phyloP scores from a whole-genome alignment of 1,140 invertebrate genomes.

The Coboldia fuscipes region DNA sequence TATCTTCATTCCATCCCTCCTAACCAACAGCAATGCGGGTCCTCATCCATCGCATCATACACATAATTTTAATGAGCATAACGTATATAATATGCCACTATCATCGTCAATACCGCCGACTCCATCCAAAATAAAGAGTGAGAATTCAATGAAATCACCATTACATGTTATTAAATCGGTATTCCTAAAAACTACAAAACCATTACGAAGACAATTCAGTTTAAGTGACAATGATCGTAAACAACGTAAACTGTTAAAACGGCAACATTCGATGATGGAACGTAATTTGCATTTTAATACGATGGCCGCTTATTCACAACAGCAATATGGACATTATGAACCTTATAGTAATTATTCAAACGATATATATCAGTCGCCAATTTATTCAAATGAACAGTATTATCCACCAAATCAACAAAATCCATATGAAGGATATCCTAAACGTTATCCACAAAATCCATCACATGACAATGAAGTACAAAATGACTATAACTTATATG shows the following conservation, averaged over 20 bases:
- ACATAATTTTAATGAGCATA: background rate
- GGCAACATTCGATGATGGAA: conserved; percentile 20
- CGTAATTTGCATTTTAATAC: conserved; percentile 6
- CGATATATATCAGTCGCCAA: conserved; percentile 1
- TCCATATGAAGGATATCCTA: background rate
- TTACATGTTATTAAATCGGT: conserved; percentile 17
- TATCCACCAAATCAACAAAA: background rate
- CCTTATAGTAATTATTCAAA: conserved; percentile 6
- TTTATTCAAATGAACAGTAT: conserved; percentile 1
- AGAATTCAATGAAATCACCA: conserved; percentile 17
- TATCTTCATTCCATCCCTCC: background rate
- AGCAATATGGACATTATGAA: background rate
- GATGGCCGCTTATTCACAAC: background rate
- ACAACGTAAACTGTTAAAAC: conserved; percentile 11
- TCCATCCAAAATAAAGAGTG: conserved; percentile 17
- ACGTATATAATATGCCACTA: background rate
- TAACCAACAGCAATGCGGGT: background rate
- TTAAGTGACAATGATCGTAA: conserved; percentile 18
- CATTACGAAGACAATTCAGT: conserved; percentile 17
- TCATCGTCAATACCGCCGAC: conserved; percentile 9
- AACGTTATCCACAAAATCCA: background rate
- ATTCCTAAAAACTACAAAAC: conserved; percentile 15
- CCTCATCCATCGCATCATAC: background rate
- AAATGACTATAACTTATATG: background rate
- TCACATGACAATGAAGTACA: background rate